Conservation (phyloP, 2,888 invertebrate genomes). For the Boloria euphrosyne region DNA sequence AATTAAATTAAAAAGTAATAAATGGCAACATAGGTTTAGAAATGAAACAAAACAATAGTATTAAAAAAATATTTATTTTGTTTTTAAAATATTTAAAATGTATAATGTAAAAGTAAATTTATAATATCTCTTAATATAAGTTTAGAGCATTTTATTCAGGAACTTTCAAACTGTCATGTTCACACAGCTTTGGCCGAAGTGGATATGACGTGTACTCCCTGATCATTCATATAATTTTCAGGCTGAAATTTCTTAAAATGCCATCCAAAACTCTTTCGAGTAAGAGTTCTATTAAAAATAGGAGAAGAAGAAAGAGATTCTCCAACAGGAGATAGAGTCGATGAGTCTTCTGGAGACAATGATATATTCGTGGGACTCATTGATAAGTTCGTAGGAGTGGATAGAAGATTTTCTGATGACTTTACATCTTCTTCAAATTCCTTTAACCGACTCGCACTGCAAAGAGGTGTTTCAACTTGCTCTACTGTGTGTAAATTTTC, state of each 20-base stretch:
- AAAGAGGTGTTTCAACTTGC: slow-evolving; percentile 87
- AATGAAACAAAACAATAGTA: too few relatives aligned
- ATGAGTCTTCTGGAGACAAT: slow-evolving; percentile 53
- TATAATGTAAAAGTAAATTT: too few relatives aligned
- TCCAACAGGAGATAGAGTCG: slow-evolving; percentile 48
- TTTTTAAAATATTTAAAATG: too few relatives aligned
- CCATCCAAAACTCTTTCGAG: slow-evolving; percentile 71
- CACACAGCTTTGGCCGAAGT: slow-evolving; percentile 36
- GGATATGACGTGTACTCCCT: slow-evolving; percentile 14
- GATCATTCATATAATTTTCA: slow-evolving; percentile 48
- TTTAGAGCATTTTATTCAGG: too few relatives aligned
- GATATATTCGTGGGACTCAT: slow-evolving; percentile 54
- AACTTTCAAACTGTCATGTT: slow-evolving; percentile 4
- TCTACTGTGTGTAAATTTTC: slow-evolving; percentile 85
- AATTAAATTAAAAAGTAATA: too few relatives aligned
- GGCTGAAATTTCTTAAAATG: slow-evolving; percentile 61
- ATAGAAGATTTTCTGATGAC: slow-evolving; percentile 54
- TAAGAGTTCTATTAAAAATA: slow-evolving; percentile 53
- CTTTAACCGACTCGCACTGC: slow-evolving; percentile 87
- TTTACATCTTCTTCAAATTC: slow-evolving; percentile 66
- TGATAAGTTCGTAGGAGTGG: slow-evolving; percentile 51
- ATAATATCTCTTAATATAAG: too few relatives aligned
- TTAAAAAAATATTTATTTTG: too few relatives aligned
- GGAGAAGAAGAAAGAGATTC: slow-evolving; percentile 62
- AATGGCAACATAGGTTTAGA: too few relatives aligned